Percentiles rank a stretch among this genome's conserved stretches.
Conservation (phyloP, 1,140 invertebrate genomes). For the Plutomurus gul region DNA sequence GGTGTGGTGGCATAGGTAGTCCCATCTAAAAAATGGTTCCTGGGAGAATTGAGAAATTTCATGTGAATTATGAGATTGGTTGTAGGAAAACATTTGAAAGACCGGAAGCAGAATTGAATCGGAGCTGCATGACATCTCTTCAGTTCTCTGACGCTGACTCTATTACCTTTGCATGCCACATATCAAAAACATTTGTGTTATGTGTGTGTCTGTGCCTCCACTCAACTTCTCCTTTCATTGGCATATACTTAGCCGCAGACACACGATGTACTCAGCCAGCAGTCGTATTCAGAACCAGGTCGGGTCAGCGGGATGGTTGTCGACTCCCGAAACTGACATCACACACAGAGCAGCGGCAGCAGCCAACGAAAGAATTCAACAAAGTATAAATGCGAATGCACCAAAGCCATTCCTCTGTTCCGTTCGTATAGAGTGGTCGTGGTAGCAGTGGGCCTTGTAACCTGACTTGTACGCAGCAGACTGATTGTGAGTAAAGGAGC, state of each 20-base stretch:
- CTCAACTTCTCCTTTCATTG: neutral
- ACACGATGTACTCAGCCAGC: no score
- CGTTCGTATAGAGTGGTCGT: no score
- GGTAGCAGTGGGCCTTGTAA: neutral
- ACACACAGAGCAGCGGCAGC: neutral
- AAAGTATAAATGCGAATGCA: no score
- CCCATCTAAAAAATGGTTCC: neutral
- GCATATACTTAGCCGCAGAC: neutral
- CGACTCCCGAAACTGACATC: neutral
- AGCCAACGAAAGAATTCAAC: neutral
- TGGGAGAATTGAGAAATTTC: neutral
- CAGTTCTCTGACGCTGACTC: neutral
- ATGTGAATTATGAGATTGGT: neutral
- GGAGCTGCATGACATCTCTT: neutral
- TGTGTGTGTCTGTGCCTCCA: neutral
- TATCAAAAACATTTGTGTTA: neutral
- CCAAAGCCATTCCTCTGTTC: no score
- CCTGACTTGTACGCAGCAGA: no score
- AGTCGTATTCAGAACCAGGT: no score
- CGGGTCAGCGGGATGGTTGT: no score
- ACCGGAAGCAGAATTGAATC: constrained; percentile 10
- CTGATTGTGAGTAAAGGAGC: neutral
- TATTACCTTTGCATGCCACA: neutral
- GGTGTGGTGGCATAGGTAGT: no score
- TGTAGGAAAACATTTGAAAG: neutral